These are phyloP conservation scores for Acanthurus tractus DNA, from an alignment of 2,797 vertebrate genomes.

Conservation along the genomic window DNA sequence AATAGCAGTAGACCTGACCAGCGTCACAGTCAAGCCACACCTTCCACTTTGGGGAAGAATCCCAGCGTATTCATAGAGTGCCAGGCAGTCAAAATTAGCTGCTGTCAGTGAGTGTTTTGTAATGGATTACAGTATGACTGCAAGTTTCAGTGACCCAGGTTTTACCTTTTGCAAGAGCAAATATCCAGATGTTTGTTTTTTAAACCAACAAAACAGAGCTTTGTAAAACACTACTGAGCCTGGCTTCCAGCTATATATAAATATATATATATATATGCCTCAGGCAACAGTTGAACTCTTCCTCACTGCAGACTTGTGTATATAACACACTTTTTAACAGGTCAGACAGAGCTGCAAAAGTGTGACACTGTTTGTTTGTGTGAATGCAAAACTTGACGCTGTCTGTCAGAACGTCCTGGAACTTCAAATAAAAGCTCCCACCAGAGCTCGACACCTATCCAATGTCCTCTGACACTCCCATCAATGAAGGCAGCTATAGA, in stretches of 20 bases:
- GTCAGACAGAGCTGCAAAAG: conserved; percentile 21
- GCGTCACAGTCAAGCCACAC: conserved; percentile 17
- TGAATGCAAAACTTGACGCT: conserved; percentile 2
- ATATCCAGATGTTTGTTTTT: conserved; percentile 17
- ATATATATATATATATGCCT: conserved; percentile 9
- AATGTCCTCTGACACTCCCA: neutral
- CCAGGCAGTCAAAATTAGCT: conserved; percentile 21
- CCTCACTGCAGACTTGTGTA: conserved; percentile 16
- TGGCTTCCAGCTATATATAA: neutral
- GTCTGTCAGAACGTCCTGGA: conserved; percentile 15
- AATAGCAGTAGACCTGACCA: conserved; percentile 37
- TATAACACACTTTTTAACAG: conserved; percentile 4
- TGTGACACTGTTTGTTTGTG: neutral
- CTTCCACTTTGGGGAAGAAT: conserved; percentile 8
- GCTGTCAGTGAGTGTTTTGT: neutral
- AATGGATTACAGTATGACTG: conserved; percentile 16
- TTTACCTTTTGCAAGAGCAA: neutral
- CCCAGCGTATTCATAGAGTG: conserved; percentile 12
- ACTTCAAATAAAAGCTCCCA: neutral
- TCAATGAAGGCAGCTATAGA: neutral
- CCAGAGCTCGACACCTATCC: neutral
- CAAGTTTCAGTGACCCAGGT: conserved; percentile 23
- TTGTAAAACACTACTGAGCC: conserved; percentile 1
- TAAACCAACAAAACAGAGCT: conserved; percentile 1
- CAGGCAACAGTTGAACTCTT: conserved; percentile 25